Evolutionary conservation across 2,888 invertebrate species (phyloP).

Genomic region (Anthoptus insignis): DNA sequence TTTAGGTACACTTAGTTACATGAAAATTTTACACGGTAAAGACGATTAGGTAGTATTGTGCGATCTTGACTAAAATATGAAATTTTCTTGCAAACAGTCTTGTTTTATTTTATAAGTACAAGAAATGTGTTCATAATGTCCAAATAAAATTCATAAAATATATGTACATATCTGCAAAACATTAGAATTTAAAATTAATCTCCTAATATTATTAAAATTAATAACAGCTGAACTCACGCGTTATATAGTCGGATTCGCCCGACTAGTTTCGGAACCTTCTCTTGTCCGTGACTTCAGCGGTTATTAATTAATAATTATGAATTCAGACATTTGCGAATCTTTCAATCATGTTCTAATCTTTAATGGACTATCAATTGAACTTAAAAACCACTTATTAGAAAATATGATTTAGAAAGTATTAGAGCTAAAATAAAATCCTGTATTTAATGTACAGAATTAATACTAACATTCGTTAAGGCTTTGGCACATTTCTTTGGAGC

Average conservation of each 20-base stretch:
- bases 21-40: constrained; percentile 57
- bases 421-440: too few relatives aligned
- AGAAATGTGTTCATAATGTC: constrained; percentile 1
- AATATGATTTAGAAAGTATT: too few relatives aligned
- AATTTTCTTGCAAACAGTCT: constrained; percentile 46
- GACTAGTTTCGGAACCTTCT: too few relatives aligned
- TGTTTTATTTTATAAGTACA: constrained; percentile 45
- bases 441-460: constrained; percentile 1
- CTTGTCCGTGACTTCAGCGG: too few relatives aligned
- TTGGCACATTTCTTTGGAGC: constrained; percentile 1
- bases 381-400: constrained; percentile 12
- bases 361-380: not conserved
- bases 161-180: not conserved
- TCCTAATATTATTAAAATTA: too few relatives aligned
- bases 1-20: constrained; percentile 69
- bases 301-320: too few relatives aligned
- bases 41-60: constrained; percentile 72
- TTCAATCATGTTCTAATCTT: too few relatives aligned
- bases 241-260: too few relatives aligned
- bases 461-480: not conserved
- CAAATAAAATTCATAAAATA: not conserved
- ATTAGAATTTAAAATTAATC: too few relatives aligned
- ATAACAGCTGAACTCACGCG: too few relatives aligned
- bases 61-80: constrained; percentile 48
- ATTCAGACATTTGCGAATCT: too few relatives aligned